Conservation (phyloP, 2,888 invertebrate species). For the Micropterix aruncella region DNA sequence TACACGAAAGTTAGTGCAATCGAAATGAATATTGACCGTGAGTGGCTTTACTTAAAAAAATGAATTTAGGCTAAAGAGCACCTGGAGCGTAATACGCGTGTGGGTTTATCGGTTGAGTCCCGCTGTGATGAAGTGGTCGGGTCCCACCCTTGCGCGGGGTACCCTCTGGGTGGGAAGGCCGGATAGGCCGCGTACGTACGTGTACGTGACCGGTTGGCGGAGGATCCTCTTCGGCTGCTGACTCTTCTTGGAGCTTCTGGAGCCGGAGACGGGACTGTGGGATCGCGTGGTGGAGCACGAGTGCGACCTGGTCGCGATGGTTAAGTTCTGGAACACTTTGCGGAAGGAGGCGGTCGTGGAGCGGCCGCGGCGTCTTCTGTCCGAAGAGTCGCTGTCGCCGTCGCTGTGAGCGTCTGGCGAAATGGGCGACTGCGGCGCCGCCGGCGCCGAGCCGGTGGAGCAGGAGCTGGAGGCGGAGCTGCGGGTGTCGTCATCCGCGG, state of each 20-base stretch:
- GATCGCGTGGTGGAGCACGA: conserved; percentile 42
- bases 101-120: conserved; percentile 13
- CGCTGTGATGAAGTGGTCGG: conserved; percentile 14
- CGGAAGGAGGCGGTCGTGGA: conserved; percentile 49
- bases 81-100: not conserved
- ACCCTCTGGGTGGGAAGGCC: conserved; percentile 72
- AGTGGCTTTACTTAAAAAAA: too few species aligned
- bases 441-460: conserved; percentile 26
- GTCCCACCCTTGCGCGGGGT: conserved; percentile 38
- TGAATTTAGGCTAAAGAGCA: not conserved
- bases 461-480: conserved; percentile 35
- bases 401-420: conserved; percentile 46
- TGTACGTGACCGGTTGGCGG: conserved; percentile 64
- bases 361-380: conserved; percentile 31
- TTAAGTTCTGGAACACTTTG: conserved; percentile 58
- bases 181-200: conserved; percentile 67
- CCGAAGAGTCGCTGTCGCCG: conserved; percentile 46
- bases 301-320: conserved; percentile 46
- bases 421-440: conserved; percentile 19
- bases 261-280: conserved; percentile 17
- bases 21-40: too few species aligned
- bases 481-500: conserved; percentile 24
- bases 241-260: conserved; percentile 36
- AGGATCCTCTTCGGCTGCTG: conserved; percentile 60
- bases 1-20: too few species aligned